phyloP scores from a whole-genome alignment of 1,140 invertebrate genomes.

The Formica exsecta region DNA sequence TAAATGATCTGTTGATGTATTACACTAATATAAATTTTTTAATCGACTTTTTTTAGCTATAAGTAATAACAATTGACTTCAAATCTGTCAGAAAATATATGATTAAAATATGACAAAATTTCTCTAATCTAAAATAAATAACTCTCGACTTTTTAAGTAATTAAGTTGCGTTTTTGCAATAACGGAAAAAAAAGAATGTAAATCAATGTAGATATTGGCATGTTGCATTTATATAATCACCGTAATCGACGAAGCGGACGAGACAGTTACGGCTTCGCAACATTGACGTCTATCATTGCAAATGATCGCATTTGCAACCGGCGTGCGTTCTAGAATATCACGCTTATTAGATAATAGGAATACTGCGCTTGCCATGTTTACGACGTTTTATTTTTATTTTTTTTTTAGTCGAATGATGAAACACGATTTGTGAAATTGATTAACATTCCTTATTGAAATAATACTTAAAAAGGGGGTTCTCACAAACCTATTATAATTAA shows the following conservation, averaged over 20 bases:
- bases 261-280: constrained; percentile 51
- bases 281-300: constrained; percentile 55
- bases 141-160: background rate
- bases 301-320: constrained; percentile 57
- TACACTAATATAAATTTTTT: no score
- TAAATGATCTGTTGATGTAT: no score
- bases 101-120: no score
- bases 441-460: background rate
- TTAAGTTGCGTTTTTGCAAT: background rate
- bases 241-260: constrained; percentile 34
- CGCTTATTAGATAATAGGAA: constrained; percentile 52
- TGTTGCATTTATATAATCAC: constrained; percentile 50
- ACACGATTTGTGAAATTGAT: background rate
- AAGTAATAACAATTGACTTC: no score
- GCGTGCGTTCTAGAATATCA: constrained; percentile 51
- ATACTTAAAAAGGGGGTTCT: background rate
- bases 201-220: constrained; percentile 45
- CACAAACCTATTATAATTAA: background rate
- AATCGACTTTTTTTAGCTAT: no score
- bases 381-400: constrained; percentile 14
- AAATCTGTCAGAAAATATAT: no score
- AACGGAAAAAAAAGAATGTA: constrained; percentile 17
- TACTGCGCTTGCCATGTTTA: background rate
- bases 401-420: constrained; percentile 4
- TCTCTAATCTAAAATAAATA: no score